These are phyloP conservation scores for Turritopsis dohrnii DNA, from an alignment of 30 jellyfish, hydroid and myxozoan species.

Conservation along the genomic window DNA sequence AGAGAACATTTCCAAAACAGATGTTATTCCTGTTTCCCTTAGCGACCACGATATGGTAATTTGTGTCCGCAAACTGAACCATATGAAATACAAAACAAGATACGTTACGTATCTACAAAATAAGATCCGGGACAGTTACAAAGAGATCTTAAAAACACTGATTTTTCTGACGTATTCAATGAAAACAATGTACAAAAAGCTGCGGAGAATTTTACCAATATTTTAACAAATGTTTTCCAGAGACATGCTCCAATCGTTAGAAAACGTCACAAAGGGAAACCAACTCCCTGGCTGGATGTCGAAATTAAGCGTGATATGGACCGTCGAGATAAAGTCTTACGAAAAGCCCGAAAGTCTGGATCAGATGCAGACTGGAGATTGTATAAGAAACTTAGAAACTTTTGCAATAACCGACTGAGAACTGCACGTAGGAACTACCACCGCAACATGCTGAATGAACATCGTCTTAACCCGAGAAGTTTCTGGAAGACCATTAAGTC, in stretches of 20 bases:
- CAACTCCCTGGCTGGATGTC: constrained; percentile 17
- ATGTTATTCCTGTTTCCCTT: constrained; percentile 10
- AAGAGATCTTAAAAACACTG: constrained; percentile 11
- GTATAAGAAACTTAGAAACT: constrained; percentile 9
- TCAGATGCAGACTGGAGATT: constrained; percentile 13
- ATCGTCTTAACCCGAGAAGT: constrained; percentile 14
- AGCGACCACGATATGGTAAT: constrained; percentile 17
- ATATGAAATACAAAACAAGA: constrained; percentile 8
- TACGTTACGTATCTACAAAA: constrained; percentile 1
- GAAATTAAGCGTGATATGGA: not conserved
- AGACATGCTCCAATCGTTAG: not conserved
- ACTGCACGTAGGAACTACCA: constrained; percentile 8
- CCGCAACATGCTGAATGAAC: constrained; percentile 11
- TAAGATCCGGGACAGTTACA: constrained; percentile 6
- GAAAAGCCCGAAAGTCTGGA: constrained; percentile 15
- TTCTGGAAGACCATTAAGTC: constrained; percentile 13
- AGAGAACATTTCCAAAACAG: constrained; percentile 8
- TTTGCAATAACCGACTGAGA: constrained; percentile 10
- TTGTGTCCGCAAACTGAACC: constrained; percentile 15
- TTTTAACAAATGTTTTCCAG: constrained; percentile 7
- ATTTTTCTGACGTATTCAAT: constrained; percentile 9
- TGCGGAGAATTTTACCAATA: not conserved
- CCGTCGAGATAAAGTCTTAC: constrained; percentile 9
- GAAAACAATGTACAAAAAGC: constrained; percentile 11
- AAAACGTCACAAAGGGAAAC: constrained; percentile 7